Evolutionary conservation across 2,113 vertebrate species (phyloP).

Genomic region (Elephantulus edwardii): DNA sequence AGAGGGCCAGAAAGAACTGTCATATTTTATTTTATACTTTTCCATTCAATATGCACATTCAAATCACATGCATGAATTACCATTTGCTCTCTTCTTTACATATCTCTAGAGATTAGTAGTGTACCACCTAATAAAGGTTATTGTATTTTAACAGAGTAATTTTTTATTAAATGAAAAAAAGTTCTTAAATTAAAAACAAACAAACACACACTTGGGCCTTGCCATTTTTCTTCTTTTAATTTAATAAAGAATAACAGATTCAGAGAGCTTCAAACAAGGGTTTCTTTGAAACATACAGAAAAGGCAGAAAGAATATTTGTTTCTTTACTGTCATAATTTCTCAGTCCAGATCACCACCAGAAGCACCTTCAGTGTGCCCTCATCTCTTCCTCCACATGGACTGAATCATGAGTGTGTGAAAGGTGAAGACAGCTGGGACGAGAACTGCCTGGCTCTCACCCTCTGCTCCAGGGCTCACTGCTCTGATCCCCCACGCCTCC

Average conservation of each 20-base stretch:
- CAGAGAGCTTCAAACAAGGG: neutral
- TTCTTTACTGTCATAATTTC: neutral
- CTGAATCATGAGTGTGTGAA: neutral
- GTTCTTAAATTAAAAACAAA: no score
- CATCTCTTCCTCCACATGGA: neutral
- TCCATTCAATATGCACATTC: neutral
- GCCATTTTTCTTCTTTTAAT: neutral
- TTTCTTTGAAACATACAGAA: slow-evolving; percentile 7
- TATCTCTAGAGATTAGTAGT: neutral
- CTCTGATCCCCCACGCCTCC: no score
- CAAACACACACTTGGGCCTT: no score
- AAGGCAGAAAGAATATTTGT: neutral
- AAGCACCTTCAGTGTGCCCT: neutral
- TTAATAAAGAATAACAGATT: neutral
- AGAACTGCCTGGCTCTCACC: rapidly evolving
- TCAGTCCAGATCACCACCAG: neutral
- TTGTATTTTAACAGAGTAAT: neutral
- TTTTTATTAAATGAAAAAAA: neutral
- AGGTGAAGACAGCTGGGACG: neutral
- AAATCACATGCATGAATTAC: neutral
- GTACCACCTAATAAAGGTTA: neutral
- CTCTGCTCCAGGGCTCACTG: rapidly evolving
- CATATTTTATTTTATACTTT: neutral
- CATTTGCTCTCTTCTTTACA: neutral
- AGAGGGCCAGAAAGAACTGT: neutral